A percentile compares a stretch with the other conserved stretches of the same genome.
Conservation (phyloP, 2,888 invertebrate species). For the Troides oblongomaculatus region DNA sequence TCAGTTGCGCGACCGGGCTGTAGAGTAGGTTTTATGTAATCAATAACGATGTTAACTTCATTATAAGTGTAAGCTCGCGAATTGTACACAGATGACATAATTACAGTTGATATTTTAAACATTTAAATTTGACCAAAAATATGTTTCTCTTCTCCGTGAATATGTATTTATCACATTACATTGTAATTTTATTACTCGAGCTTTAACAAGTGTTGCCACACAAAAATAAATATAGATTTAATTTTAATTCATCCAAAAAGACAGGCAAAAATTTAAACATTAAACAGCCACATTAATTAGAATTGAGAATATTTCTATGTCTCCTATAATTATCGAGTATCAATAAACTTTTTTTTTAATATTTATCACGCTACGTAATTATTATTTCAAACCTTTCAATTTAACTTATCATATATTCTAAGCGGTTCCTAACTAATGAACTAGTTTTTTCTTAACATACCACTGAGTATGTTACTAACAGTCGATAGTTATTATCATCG, state of each 20-base stretch:
- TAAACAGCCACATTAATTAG: neutral
- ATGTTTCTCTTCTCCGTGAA: conserved; percentile 1
- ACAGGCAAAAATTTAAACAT: neutral
- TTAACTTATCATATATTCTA: neutral
- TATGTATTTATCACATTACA: neutral
- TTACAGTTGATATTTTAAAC: conserved; percentile 29
- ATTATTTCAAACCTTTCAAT: neutral
- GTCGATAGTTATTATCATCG: conserved; percentile 13
- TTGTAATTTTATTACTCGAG: neutral
- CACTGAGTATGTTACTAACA: conserved; percentile 9
- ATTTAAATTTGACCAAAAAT: conserved; percentile 6
- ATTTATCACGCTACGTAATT: neutral
- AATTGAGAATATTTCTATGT: neutral
- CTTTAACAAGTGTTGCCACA: neutral
- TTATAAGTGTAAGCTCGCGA: conserved; percentile 55
- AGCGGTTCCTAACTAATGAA: conserved; percentile 17
- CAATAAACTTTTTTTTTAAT: neutral
- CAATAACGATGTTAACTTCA: conserved; percentile 27
- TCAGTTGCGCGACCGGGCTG: neutral
- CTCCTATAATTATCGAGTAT: neutral
- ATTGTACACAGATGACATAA: conserved; percentile 52
- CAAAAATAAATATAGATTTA: neutral
- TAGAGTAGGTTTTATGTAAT: neutral
- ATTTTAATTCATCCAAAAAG: neutral
- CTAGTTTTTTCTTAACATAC: conserved; percentile 2